These are phyloP conservation scores for Muntiacus reevesi DNA, from an alignment of 2,113 vertebrate species.

Conservation along the genomic window DNA sequence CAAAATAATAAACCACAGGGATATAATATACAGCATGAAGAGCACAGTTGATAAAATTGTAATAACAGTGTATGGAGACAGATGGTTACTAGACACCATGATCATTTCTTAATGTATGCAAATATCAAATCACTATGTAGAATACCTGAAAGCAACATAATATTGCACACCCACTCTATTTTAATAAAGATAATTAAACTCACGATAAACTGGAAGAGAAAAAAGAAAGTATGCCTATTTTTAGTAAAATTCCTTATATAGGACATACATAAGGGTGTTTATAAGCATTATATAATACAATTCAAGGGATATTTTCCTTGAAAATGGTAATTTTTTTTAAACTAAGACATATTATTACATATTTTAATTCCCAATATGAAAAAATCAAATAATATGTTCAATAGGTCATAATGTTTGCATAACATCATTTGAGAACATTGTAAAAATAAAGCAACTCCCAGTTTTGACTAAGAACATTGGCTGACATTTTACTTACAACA, in stretches of 20 bases:
- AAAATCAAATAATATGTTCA: not conserved
- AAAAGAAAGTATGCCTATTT: not conserved
- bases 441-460: slow-evolving; percentile 46
- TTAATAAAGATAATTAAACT: not conserved
- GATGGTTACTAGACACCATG: not conserved
- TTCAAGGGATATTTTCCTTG: not conserved
- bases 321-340: not conserved
- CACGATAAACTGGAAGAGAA: not conserved
- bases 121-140: not conserved
- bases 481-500: slow-evolving; percentile 58
- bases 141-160: not conserved
- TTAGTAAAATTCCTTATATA: not conserved
- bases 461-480: slow-evolving; percentile 47
- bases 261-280: not conserved
- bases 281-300: not conserved
- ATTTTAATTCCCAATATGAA: slow-evolving; percentile 1
- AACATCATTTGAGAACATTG: slow-evolving; percentile 17
- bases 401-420: slow-evolving; percentile 32
- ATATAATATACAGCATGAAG: not conserved
- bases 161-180: not conserved
- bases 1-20: not conserved
- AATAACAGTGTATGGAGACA: not conserved
- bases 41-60: not conserved
- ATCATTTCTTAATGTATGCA: not conserved
- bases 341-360: not conserved